These are phyloP conservation scores for Vandiemenella viatica DNA, from an alignment of 2,888 invertebrate genomes.

Conservation along the genomic window DNA sequence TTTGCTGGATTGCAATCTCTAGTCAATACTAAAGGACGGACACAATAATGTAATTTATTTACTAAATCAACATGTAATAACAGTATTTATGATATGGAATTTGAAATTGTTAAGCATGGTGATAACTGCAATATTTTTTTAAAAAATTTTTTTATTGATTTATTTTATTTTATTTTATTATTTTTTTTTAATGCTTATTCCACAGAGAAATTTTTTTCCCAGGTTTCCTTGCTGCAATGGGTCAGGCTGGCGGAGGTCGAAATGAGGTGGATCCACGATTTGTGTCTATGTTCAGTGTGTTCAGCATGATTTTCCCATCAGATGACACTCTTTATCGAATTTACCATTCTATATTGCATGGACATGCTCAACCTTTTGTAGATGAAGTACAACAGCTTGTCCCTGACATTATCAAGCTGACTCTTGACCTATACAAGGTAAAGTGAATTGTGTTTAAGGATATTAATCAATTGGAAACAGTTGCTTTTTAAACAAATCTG, in stretches of 20 bases:
- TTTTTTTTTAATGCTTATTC: too few species aligned
- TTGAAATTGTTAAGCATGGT: too few species aligned
- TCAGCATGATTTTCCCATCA: slow-evolving; percentile 73
- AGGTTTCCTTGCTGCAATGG: slow-evolving; percentile 71
- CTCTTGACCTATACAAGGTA: slow-evolving; percentile 68
- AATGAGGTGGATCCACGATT: slow-evolving; percentile 85
- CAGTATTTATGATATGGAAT: too few species aligned
- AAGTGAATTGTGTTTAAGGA: not conserved
- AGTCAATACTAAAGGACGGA: too few species aligned
- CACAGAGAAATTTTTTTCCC: too few species aligned
- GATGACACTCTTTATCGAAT: slow-evolving; percentile 64
- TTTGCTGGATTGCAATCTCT: too few species aligned
- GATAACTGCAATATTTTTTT: too few species aligned
- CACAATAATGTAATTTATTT: too few species aligned
- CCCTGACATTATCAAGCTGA: slow-evolving; percentile 55
- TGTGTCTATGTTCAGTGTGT: slow-evolving; percentile 76
- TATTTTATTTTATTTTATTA: too few species aligned
- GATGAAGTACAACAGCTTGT: slow-evolving; percentile 48
- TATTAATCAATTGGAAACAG: not conserved
- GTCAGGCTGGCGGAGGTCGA: slow-evolving; percentile 74
- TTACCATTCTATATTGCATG: slow-evolving; percentile 64
- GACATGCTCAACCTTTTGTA: slow-evolving; percentile 58
- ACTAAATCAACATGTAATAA: too few species aligned
- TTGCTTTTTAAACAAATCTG: not conserved
- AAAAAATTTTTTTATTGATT: too few species aligned